A percentile compares a stretch with the other conserved stretches of the same genome.
These are phyloP conservation scores for Strix occidentalis DNA, from an alignment of 2,797 vertebrate genomes.

Conservation along the genomic window DNA sequence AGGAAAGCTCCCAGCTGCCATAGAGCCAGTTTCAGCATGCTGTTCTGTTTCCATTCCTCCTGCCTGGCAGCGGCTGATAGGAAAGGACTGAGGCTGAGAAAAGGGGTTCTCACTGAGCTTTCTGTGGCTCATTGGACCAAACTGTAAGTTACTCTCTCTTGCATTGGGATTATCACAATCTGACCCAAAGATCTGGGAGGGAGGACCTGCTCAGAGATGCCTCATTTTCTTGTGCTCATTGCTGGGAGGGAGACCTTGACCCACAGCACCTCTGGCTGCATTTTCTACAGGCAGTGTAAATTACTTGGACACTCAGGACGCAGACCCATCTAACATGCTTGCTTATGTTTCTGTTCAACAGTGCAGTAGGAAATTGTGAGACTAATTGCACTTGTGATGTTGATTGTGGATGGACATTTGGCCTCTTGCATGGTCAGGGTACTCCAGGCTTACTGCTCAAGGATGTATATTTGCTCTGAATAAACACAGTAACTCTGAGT, in stretches of 20 bases:
- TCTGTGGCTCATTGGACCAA: not conserved
- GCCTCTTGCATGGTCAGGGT: not conserved
- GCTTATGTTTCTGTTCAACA: not conserved
- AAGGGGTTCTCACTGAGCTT: not conserved
- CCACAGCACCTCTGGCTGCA: not conserved
- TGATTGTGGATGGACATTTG: not conserved
- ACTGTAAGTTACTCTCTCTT: not conserved
- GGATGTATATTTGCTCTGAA: not conserved
- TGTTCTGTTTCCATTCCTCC: not conserved
- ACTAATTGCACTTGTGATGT: not conserved
- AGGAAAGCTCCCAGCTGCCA: not conserved
- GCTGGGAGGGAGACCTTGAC: not conserved
- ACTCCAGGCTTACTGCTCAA: not conserved
- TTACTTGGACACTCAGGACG: not conserved
- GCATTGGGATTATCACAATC: not conserved
- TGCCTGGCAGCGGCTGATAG: not conserved
- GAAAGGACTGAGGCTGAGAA: not conserved
- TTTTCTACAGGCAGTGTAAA: not conserved
- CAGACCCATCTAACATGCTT: not conserved
- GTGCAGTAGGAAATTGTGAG: not conserved
- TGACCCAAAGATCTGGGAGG: not conserved
- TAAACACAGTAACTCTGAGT: not conserved
- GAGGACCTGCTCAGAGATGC: not conserved
- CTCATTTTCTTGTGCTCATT: not conserved
- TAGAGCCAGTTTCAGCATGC: not conserved